Evolutionary conservation across 2,797 vertebrate species (phyloP).

Genomic region (Enteromius argenteus): DNA sequence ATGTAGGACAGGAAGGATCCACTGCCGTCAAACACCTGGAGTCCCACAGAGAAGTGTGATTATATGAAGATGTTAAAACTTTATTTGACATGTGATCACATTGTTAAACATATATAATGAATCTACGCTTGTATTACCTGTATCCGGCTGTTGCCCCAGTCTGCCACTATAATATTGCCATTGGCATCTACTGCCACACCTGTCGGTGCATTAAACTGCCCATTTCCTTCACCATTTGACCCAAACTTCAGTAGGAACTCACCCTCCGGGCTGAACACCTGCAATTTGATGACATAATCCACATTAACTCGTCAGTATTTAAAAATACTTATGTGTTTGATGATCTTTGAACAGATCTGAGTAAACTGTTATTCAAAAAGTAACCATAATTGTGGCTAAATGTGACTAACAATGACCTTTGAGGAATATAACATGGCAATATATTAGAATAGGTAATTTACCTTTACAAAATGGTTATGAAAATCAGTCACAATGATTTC

Average conservation of each 20-base stretch:
- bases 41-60: slow-evolving; percentile 11
- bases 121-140: slow-evolving; percentile 79
- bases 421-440: background rate
- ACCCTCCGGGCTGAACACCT: slow-evolving; percentile 98
- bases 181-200: slow-evolving; percentile 96
- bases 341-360: background rate
- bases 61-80: background rate
- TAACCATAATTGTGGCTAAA: background rate
- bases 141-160: slow-evolving; percentile 99
- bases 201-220: slow-evolving; percentile 98
- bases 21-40: slow-evolving; percentile 96
- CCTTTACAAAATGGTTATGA: slow-evolving; percentile 99
- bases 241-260: slow-evolving; percentile 98
- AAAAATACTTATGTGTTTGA: background rate
- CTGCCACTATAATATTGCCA: slow-evolving; percentile 97
- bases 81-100: background rate
- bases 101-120: background rate
- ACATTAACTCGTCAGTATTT: background rate
- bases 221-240: slow-evolving; percentile 96
- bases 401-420: background rate
- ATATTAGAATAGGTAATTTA: slow-evolving; percentile 61
- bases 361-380: background rate
- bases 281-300: slow-evolving; percentile 1
- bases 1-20: slow-evolving; percentile 98
- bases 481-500: slow-evolving; percentile 99